Base-by-base conservation (phyloP, 1,140 invertebrate species). In the Protaetia brevitarsis region DNA sequence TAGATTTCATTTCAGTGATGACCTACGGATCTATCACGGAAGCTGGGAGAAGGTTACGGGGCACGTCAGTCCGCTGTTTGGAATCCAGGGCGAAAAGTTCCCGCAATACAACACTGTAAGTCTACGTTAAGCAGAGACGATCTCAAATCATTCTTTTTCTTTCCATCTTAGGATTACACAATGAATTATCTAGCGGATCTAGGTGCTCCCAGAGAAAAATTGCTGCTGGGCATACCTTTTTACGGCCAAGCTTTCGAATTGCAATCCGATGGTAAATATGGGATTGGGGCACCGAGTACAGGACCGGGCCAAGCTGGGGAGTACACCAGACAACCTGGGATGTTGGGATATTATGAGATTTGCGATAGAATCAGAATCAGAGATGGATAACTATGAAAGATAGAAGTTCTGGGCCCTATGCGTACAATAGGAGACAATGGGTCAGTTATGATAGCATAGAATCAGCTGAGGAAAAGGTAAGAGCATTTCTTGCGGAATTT, bases 321-420 rank as follows among this genome's bases (percentile, higher is more conserved):
- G 69, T 89, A 88, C 66, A 96, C 95, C 0, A 87, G 87, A 59
- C 93, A 97, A 79, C 89, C 90, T 0, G 95, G 95, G 69, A 94
- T 95, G 88, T 79, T 96, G 64, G 86, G 91, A 1, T 95, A 93
- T 74, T 92, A 92, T 72, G 94, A 98, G 82, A 92, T 95, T 66
- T 95, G 93, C 70, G 82, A 90, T n/a, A 84, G 85, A 80, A 82
- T 88, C 7, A 84, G 82, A 66, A 83, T 82, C 56, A 84, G 13
- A 81, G 83, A 27, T 89, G 87, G 87, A 80, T 81, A 37, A 83
- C 80, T 1, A 82, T 81, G 1, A 77, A 80, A 67, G 82, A 85
- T 60, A 77, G 74, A 21, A 78, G 77, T 30, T 77, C 83, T 2
- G 92, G 91, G 10, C 93, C 94, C 0, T 96, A 90, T 78, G 88